A percentile compares a stretch with the other conserved stretches of the same genome.
phyloP scores from a whole-genome alignment of 2,888 invertebrate species.

The Nymphalis c-album region DNA sequence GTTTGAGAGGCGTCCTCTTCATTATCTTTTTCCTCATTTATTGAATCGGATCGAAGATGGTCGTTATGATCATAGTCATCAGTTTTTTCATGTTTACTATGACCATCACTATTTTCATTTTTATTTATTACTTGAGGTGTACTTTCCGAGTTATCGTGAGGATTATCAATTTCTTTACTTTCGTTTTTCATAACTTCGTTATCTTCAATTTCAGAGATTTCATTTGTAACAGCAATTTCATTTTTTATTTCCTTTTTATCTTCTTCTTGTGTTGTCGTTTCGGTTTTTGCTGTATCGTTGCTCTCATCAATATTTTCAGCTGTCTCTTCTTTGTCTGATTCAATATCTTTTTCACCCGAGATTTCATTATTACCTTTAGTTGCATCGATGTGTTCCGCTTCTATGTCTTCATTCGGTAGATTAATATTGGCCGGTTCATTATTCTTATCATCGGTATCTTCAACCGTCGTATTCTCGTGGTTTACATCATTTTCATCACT shows the following conservation, averaged over 20 bases:
- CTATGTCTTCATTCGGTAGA: constrained; percentile 36
- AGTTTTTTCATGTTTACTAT: constrained; percentile 19
- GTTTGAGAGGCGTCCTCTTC: constrained; percentile 55
- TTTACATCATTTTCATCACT: constrained; percentile 38
- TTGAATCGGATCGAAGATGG: neutral
- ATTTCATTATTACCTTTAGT: constrained; percentile 31
- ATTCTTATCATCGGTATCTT: constrained; percentile 49
- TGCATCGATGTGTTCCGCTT: constrained; percentile 28
- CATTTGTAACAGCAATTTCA: constrained; percentile 13
- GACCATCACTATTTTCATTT: constrained; percentile 20
- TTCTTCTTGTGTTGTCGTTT: constrained; percentile 34
- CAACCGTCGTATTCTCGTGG: constrained; percentile 23
- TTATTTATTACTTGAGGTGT: constrained; percentile 16
- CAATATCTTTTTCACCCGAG: constrained; percentile 38
- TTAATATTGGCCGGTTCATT: constrained; percentile 36
- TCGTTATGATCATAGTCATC: constrained; percentile 28
- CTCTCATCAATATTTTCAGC: constrained; percentile 33
- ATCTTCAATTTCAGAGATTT: constrained; percentile 13
- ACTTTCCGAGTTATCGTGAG: constrained; percentile 27
- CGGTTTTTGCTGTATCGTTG: constrained; percentile 36
- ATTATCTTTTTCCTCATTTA: constrained; percentile 12
- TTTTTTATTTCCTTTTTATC: constrained; percentile 25
- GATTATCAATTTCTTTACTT: constrained; percentile 29
- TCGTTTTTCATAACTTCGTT: constrained; percentile 27
- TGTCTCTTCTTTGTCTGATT: constrained; percentile 37